Evolutionary conservation across 2,888 invertebrate species (phyloP).

Genomic region (Myopa tessellatipennis): DNA sequence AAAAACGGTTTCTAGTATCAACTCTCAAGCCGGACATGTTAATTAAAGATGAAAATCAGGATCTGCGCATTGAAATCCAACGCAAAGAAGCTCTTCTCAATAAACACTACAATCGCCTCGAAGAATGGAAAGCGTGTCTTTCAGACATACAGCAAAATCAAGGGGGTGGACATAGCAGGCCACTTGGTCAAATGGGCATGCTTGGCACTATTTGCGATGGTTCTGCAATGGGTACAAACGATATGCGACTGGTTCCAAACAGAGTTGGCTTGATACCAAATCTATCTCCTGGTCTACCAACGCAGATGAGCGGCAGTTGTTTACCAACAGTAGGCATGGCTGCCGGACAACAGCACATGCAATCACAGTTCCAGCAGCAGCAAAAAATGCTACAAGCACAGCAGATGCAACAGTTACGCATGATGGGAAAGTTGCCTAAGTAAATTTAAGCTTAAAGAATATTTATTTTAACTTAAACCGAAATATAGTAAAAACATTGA

Average conservation of each 20-base stretch:
- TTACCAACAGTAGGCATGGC: conserved; percentile 43
- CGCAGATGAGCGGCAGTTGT: conserved; percentile 39
- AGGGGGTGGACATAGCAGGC: conserved; percentile 58
- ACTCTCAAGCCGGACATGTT: conserved; percentile 91
- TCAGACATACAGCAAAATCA: conserved; percentile 73
- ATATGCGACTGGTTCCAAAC: conserved; percentile 5
- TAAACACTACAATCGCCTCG: conserved; percentile 90
- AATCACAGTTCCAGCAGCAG: conserved; percentile 61
- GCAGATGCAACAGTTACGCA: conserved; percentile 71
- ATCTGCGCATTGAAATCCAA: conserved; percentile 83
- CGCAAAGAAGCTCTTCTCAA: conserved; percentile 91
- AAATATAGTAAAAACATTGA: too few relatives aligned
- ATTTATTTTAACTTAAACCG: too few relatives aligned
- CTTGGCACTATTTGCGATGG: conserved; percentile 44
- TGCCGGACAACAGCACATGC: conserved; percentile 68
- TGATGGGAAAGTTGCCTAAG: conserved; percentile 48
- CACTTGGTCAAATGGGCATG: conserved; percentile 70
- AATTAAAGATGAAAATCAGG: conserved; percentile 90
- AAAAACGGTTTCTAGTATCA: conserved; percentile 90
- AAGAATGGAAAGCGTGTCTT: conserved; percentile 89
- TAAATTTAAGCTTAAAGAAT: not conserved
- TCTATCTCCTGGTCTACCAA: conserved; percentile 43
- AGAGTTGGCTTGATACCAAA: conserved; percentile 31
- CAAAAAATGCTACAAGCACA: conserved; percentile 66
- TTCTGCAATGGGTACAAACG: conserved; percentile 36